These are phyloP conservation scores for Cheilinus undulatus DNA, from an alignment of 2,113 vertebrate species.

Conservation along the genomic window DNA sequence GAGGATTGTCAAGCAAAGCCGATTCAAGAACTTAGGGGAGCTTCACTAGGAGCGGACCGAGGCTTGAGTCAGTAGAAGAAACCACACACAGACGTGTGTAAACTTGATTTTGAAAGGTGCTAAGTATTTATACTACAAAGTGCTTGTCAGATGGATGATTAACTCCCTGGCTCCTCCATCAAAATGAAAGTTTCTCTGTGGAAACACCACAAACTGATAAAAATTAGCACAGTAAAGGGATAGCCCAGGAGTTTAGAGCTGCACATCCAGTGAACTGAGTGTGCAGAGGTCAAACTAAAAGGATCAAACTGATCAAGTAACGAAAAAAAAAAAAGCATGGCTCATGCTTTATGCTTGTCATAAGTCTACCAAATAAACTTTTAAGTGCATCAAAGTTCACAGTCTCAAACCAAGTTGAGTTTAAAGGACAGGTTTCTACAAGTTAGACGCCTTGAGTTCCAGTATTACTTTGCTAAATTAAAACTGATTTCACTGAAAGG, in stretches of 20 bases:
- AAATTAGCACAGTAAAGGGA: background rate
- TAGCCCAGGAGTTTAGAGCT: background rate
- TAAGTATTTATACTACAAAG: too few relatives aligned
- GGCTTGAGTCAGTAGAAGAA: too few relatives aligned
- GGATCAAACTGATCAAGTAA: conserved; percentile 3
- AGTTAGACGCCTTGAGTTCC: too few relatives aligned
- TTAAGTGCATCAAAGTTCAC: too few relatives aligned
- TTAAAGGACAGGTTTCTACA: background rate
- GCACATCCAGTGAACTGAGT: background rate
- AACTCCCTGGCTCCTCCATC: background rate
- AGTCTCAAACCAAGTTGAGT: background rate
- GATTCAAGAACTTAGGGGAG: too few relatives aligned
- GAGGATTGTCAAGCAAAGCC: too few relatives aligned
- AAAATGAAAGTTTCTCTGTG: background rate
- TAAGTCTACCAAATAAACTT: background rate
- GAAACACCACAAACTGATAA: background rate
- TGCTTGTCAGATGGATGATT: too few relatives aligned
- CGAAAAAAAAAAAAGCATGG: too few relatives aligned
- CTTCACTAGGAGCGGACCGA: too few relatives aligned
- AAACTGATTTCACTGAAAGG: background rate
- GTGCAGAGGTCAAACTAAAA: conserved; percentile 2
- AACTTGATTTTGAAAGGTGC: too few relatives aligned
- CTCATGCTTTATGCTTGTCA: background rate
- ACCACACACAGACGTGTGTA: too few relatives aligned
- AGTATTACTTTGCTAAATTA: background rate